Evolutionary conservation across 2,888 invertebrate genomes (phyloP).

Genomic region (Heliconius charithonia): DNA sequence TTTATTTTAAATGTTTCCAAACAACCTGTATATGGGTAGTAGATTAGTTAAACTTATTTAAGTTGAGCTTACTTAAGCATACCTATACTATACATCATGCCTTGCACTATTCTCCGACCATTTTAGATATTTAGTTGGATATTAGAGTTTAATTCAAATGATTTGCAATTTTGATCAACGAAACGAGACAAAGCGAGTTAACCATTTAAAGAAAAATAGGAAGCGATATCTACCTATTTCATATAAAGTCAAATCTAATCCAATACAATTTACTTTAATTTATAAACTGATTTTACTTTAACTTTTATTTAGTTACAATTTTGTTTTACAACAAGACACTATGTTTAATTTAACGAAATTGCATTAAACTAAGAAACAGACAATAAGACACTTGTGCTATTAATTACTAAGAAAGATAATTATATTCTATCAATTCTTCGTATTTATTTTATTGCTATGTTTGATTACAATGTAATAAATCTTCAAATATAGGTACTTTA

Average conservation of each 20-base stretch:
- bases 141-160: neutral
- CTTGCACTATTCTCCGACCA: neutral
- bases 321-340: neutral
- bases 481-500: neutral
- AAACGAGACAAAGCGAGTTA: too few relatives aligned
- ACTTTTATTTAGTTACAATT: neutral
- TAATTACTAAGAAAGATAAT: conserved; percentile 10
- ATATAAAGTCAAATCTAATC: too few relatives aligned
- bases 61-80: neutral
- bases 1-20: neutral
- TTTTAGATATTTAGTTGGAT: neutral
- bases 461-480: conserved; percentile 6
- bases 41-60: neutral
- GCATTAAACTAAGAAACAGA: conserved; percentile 16
- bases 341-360: neutral
- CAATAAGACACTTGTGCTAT: neutral
- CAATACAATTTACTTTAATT: too few relatives aligned
- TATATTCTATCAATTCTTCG: conserved; percentile 16
- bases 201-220: too few relatives aligned
- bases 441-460: conserved; percentile 11
- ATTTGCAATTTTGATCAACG: neutral
- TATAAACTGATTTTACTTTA: neutral
- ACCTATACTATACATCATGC: neutral
- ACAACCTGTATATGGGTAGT: neutral
- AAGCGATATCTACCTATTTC: too few relatives aligned